These are phyloP conservation scores for Plecotus auritus DNA, from an alignment of 2,113 vertebrate species.

Conservation along the genomic window DNA sequence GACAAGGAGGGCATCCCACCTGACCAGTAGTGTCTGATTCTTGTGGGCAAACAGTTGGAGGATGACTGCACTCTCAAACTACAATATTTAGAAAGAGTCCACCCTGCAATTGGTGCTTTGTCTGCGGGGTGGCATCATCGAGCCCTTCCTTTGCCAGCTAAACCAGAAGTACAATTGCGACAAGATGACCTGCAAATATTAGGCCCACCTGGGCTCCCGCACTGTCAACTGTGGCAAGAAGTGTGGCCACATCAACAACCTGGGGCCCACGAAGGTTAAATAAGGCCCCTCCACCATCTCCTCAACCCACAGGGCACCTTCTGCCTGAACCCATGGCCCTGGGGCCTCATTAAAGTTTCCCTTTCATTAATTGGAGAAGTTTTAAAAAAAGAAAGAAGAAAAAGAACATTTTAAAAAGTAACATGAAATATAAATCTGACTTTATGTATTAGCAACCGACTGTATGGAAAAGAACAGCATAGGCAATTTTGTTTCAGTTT, in stretches of 20 bases:
- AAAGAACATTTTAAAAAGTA: slow-evolving; percentile 15
- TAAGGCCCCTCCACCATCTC: not conserved
- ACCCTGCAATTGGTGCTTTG: not conserved
- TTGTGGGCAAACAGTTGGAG: not conserved
- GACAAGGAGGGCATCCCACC: not conserved
- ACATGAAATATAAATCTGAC: not conserved
- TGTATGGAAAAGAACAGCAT: not conserved
- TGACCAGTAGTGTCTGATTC: not conserved
- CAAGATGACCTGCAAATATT: not conserved
- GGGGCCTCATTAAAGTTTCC: not conserved
- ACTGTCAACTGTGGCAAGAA: not conserved
- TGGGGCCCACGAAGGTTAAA: not conserved
- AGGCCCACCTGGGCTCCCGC: not conserved
- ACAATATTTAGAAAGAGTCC: not conserved
- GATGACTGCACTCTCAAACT: not conserved
- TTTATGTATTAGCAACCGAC: not conserved
- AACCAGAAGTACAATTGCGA: not conserved
- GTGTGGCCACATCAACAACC: not conserved
- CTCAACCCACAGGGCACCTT: not conserved
- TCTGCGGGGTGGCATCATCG: not conserved
- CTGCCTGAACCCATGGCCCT: not conserved
- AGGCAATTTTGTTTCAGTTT: not conserved
- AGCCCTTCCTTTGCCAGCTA: not conserved
- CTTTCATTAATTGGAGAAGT: not conserved
- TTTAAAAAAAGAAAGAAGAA: not conserved